These are phyloP conservation scores for Enoplosus armatus DNA, from an alignment of 2,797 vertebrate genomes.

Conservation along the genomic window DNA sequence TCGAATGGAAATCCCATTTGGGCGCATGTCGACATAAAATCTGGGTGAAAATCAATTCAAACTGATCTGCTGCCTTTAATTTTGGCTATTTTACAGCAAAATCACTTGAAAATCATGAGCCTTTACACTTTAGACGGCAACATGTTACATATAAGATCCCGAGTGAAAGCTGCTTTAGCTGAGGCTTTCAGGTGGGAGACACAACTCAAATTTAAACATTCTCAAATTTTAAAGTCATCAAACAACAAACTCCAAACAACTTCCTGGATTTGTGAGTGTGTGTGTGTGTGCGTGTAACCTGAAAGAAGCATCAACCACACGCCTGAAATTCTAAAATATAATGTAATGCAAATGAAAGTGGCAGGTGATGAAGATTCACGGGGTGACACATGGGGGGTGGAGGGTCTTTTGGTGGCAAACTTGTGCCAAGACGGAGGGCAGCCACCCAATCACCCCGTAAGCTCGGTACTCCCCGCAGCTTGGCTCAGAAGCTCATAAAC, in stretches of 20 bases:
- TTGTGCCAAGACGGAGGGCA: slow-evolving; percentile 23
- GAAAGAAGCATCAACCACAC: neutral
- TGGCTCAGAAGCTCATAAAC: slow-evolving; percentile 13
- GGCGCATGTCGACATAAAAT: neutral
- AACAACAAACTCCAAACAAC: neutral
- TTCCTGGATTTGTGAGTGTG: neutral
- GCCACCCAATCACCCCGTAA: slow-evolving; percentile 29
- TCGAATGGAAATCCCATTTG: neutral
- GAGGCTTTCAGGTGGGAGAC: neutral
- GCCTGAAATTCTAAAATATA: slow-evolving; percentile 2
- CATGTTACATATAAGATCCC: too few species aligned
- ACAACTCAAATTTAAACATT: neutral
- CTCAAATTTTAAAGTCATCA: neutral
- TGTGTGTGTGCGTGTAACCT: neutral
- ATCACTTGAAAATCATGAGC: neutral
- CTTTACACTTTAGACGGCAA: neutral
- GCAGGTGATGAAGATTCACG: slow-evolving; percentile 32
- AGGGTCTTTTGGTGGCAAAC: slow-evolving; percentile 2
- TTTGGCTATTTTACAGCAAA: neutral
- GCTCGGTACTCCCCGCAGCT: slow-evolving; percentile 24
- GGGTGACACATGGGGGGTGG: neutral
- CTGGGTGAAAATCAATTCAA: neutral
- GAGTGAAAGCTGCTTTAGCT: neutral
- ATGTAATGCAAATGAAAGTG: slow-evolving; percentile 29
- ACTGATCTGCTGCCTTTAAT: neutral